Evolutionary conservation across 2,797 vertebrate species (phyloP), one percentile per base, ranked within the genome.

Genomic region (Scolopax bukidnonensis): DNA sequence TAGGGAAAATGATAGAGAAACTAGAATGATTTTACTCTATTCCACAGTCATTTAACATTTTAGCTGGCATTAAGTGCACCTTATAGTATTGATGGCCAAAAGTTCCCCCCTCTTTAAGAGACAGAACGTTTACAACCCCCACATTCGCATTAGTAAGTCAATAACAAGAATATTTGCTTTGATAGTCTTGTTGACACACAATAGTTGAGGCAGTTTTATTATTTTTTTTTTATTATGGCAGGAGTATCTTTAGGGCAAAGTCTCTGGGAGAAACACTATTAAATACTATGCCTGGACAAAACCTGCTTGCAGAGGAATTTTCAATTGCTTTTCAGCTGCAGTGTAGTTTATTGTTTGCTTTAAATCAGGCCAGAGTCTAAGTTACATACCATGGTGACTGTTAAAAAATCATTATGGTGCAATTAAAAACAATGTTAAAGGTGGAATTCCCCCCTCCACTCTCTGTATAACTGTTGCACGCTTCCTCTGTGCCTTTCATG

Each of bases 321-420:
- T 97, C 97, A 95, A 83, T 93, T 96, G 94, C 91, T 98, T 98
- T 98, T 97, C 96, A 97, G 93, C 94, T 90, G 90, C 59, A 71
- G 92, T 94, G 92, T 95, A 80, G 90, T 97, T 98, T 98, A 97
- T 95, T 97, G 93, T 97, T 97, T 95, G 89, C 96, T 97, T 95
- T 98, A 97, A 97, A 97, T 97, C 97, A 97, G 81, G 81, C 91
- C 93, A 67, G 90, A 95, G 81, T 93, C 92, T 91, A 95, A 90
- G 93, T 89, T 96, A 91, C 96, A 96, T 94, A 90, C 96, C 92
- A 93, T 33, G 82, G 86, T 87, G 95, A 97, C 97, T 97, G 96
- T 97, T 97, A 97, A 96, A 98, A 98, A 98, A 98, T 97, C 97
- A 97, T 98, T 98, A 98, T 50, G 53, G 88, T 94, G 93, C 97